Evolutionary conservation across 2,888 invertebrate genomes (phyloP).

Genomic region (Harmothoe impar): DNA sequence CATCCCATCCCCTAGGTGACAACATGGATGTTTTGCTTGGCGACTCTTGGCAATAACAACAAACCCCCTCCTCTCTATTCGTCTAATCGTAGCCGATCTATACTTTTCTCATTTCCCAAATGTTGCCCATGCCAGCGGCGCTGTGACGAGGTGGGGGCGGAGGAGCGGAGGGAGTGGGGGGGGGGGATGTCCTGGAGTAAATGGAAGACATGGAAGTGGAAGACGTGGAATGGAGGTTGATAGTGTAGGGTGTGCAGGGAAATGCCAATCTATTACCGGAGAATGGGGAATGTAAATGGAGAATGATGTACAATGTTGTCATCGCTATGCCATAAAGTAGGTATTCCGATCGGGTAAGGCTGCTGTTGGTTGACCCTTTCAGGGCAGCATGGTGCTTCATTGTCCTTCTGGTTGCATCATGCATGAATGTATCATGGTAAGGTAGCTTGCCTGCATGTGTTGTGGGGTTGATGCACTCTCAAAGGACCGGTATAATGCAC

Average conservation of each 20-base stretch:
- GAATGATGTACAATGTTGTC: neutral
- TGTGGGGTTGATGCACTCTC: too few species aligned
- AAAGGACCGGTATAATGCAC: too few species aligned
- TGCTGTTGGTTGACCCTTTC: too few species aligned
- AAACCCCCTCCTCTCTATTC: neutral
- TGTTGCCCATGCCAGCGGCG: neutral
- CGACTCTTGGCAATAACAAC: neutral
- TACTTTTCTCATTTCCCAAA: conserved; percentile 39
- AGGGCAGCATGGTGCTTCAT: too few species aligned
- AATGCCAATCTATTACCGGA: conserved; percentile 29
- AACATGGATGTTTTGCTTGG: neutral
- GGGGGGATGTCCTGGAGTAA: neutral
- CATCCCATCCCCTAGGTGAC: too few species aligned
- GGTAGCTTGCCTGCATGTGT: too few species aligned
- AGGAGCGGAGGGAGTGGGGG: neutral
- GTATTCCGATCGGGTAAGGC: neutral
- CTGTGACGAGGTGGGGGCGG: neutral
- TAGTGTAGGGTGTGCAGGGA: neutral
- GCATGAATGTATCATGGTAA: too few species aligned
- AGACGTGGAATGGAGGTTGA: neutral
- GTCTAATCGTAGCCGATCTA: conserved; percentile 14
- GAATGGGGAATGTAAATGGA: conserved; percentile 23
- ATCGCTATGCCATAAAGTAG: neutral
- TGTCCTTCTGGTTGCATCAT: too few species aligned
- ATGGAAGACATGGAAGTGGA: neutral